A percentile compares a stretch with the other conserved stretches of the same genome.
These are phyloP conservation scores for Dicrurus megarhynchus DNA, from an alignment of 2,113 vertebrate genomes.

Conservation along the genomic window DNA sequence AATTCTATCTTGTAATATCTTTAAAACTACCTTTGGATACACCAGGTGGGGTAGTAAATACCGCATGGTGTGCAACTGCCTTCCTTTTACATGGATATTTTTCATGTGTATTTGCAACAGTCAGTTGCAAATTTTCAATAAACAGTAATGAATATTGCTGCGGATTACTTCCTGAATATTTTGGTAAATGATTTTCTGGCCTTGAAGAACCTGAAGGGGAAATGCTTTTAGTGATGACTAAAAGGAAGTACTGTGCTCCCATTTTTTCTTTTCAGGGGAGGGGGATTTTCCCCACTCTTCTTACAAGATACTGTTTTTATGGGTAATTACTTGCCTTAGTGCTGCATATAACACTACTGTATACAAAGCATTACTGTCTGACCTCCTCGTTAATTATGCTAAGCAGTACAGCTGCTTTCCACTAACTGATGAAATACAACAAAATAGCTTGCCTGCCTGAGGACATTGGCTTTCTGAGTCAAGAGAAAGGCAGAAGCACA, in stretches of 20 bases:
- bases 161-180: background rate
- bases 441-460: background rate
- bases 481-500: background rate
- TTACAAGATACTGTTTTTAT: slow-evolving; percentile 23
- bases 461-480: background rate
- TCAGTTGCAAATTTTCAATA: background rate
- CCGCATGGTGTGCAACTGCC: background rate
- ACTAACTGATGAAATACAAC: slow-evolving; percentile 21
- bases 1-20: background rate
- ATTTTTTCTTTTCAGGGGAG: background rate
- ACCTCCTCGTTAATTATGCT: slow-evolving; percentile 47
- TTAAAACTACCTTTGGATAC: background rate
- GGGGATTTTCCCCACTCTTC: background rate
- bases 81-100: background rate
- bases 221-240: background rate
- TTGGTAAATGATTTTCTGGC: background rate
- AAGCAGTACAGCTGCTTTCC: slow-evolving; percentile 47
- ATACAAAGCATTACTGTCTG: slow-evolving; percentile 44
- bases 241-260: background rate
- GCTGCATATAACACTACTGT: background rate
- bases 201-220: background rate
- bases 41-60: background rate
- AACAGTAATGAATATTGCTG: background rate
- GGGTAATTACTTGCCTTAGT: background rate
- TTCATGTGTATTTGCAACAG: background rate